These are phyloP conservation scores for Achlya flavicornis DNA, from an alignment of 2,888 invertebrate species.

Conservation along the genomic window DNA sequence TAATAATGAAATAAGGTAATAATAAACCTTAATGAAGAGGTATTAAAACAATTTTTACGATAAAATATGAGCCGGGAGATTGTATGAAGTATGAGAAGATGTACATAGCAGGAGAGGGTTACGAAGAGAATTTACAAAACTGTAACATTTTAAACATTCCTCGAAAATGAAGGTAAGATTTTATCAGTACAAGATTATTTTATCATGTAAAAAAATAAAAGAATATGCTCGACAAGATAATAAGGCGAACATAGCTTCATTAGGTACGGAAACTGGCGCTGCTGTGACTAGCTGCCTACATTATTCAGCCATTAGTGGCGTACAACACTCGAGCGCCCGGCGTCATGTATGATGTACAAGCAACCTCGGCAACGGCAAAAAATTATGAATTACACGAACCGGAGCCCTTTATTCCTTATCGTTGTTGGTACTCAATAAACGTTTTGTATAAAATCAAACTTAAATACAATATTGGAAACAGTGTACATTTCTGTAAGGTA, in stretches of 20 bases:
- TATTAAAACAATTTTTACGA: not conserved
- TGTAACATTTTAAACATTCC: not conserved
- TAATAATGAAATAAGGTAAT: conserved; percentile 4
- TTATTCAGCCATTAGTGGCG: conserved; percentile 65
- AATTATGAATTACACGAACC: conserved; percentile 28
- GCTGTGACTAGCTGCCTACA: conserved; percentile 63
- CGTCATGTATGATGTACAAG: conserved; percentile 42
- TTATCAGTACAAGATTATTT: conserved; percentile 27
- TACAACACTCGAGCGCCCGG: conserved; percentile 43
- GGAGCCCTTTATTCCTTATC: conserved; percentile 7
- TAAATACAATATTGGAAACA: no score
- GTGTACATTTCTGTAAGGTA: not conserved
- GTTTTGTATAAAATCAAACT: no score
- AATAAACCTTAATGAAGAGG: conserved; percentile 3
- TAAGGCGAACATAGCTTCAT: conserved; percentile 49
- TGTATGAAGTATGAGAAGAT: not conserved
- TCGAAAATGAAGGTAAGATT: not conserved
- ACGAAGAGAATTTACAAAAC: not conserved
- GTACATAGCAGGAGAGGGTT: not conserved
- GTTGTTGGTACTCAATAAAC: no score
- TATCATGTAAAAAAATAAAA: conserved; percentile 40
- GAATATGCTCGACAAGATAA: conserved; percentile 40
- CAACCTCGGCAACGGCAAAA: conserved; percentile 25
- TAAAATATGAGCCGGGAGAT: not conserved
- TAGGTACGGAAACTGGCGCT: conserved; percentile 51